Evolutionary conservation across 1,140 invertebrate species (phyloP), one percentile per base, ranked within the genome.

Genomic region (Magallana gigas): DNA sequence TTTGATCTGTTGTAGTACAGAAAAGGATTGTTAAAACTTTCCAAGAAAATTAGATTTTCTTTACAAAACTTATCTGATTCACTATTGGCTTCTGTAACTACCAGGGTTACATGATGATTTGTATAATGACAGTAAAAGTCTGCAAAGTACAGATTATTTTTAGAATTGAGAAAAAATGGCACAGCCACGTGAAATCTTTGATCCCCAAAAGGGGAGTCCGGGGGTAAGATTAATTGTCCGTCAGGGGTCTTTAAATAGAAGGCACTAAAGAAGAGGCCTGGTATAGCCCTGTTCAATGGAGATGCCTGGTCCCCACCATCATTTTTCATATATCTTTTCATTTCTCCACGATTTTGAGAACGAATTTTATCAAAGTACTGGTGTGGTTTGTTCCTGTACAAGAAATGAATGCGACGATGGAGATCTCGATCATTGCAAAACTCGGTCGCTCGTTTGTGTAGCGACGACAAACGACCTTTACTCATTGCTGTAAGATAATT

Each of bases 51-150:
- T 5, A 48, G 5, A 48, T 82, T 62, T 12, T 85, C n/a, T 36
- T 89, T 91, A 84, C 92, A 95, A 90, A 93, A 91, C 12, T 84
- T 12, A 76, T 93, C 91, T 7, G 88, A 56, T 9, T 87, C 11
- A 6, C 88, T 90, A 11, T 81, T 81, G 29, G 59, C 58, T 56
- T 82, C 59, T 14, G 91, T 90, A 11, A 92, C n/a, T 0, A 92
- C 92, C 0, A 92, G 48, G 0, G 88, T 91, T 8, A 91, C 89
- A 76, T 91, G 90, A 83, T 92, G 91, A n/a, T 85, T 85, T 18
- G 80, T 76, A 87, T 87, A 81, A 36, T 88, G 88, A 82, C 90
- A 91, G 87, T 90, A 92, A 71, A 90, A 93, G 86, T 93, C 91
- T 6, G 92, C 90, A 87, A 93, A 93, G 62, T 93, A 93, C 58